Evolutionary conservation across 1,140 invertebrate genomes (phyloP).

Genomic region (Brachionus angularis): DNA sequence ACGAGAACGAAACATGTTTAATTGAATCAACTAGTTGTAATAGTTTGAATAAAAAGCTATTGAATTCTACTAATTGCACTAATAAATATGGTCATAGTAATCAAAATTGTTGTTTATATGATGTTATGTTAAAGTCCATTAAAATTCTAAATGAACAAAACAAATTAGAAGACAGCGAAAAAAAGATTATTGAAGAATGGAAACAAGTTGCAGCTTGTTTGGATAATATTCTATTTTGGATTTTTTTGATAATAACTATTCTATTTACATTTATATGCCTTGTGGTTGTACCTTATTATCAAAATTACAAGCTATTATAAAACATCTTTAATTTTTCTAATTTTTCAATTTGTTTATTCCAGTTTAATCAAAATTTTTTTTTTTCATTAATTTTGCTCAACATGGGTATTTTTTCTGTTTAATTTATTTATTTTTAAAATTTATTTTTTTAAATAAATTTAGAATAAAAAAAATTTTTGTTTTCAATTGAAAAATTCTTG

Average conservation of each 20-base stretch:
- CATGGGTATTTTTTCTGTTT: too few relatives aligned
- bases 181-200: constrained; percentile 54
- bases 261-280: constrained; percentile 53
- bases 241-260: constrained; percentile 52
- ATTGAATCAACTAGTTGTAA: neutral
- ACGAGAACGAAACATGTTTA: neutral
- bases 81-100: neutral
- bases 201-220: constrained; percentile 52
- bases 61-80: neutral
- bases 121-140: constrained; percentile 18
- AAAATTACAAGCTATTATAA: constrained; percentile 17
- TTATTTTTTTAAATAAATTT: too few relatives aligned
- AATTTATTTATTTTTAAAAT: too few relatives aligned
- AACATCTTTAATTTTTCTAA: too few relatives aligned
- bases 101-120: constrained; percentile 3
- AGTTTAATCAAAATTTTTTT: too few relatives aligned
- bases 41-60: neutral
- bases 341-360: too few relatives aligned
- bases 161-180: constrained; percentile 45
- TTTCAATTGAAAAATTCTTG: too few relatives aligned
- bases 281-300: constrained; percentile 48
- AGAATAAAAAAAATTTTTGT: too few relatives aligned
- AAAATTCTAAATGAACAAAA: constrained; percentile 7
- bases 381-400: too few relatives aligned
- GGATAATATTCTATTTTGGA: constrained; percentile 53